Conservation (phyloP, 1,140 invertebrate species). For the Drosophila pseudoobscura region DNA sequence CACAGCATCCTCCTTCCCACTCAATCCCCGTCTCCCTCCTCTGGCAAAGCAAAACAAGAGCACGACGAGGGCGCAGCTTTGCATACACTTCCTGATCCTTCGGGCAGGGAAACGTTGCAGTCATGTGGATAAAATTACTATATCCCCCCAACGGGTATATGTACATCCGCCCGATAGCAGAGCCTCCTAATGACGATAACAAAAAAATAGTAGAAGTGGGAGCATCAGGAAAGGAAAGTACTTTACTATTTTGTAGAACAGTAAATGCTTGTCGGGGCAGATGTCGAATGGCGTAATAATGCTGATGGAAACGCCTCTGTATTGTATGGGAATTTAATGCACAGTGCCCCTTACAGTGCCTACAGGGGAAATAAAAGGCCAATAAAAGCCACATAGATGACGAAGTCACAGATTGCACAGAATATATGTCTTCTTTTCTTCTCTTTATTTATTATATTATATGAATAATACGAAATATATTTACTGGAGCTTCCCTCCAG, state of each 20-base stretch:
- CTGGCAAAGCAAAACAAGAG: slow-evolving; percentile 37
- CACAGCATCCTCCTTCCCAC: slow-evolving; percentile 3
- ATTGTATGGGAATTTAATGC: slow-evolving; percentile 31
- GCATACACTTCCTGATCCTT: too few species aligned
- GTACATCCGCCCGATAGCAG: neutral
- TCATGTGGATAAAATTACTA: too few species aligned
- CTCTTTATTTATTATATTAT: too few species aligned
- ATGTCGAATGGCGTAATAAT: slow-evolving; percentile 69
- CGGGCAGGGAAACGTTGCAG: too few species aligned
- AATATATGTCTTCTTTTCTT: too few species aligned
- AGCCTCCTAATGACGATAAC: slow-evolving; percentile 23
- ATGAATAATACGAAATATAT: too few species aligned
- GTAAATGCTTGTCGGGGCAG: slow-evolving; percentile 44
- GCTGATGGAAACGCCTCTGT: slow-evolving; percentile 40
- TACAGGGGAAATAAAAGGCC: neutral
- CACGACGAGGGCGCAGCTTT: slow-evolving; percentile 6
- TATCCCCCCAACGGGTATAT: too few species aligned
- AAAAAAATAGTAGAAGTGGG: slow-evolving; percentile 51
- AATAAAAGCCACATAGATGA: too few species aligned
- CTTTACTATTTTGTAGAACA: neutral
- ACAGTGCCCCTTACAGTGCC: slow-evolving; percentile 33
- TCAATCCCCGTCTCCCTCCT: slow-evolving; percentile 3
- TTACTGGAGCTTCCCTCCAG: too few species aligned
- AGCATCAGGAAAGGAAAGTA: neutral
- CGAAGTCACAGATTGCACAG: too few species aligned